These are phyloP conservation scores for Pogonomyrmex barbatus DNA, from an alignment of 1,140 invertebrate species.

Conservation along the genomic window DNA sequence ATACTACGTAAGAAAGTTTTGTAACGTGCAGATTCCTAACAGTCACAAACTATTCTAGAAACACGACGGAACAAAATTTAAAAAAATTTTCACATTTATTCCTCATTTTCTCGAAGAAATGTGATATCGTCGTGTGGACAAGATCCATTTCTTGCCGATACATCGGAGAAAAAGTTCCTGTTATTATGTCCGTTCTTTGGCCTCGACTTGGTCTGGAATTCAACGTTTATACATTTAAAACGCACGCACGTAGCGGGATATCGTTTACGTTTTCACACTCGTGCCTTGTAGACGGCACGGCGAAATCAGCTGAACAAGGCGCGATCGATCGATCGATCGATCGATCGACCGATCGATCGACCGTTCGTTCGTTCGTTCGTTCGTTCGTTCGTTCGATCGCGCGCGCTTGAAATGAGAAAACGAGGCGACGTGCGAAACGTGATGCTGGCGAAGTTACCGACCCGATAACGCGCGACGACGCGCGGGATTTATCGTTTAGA, in stretches of 20 bases:
- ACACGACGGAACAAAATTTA: no score
- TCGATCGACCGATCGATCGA: neutral
- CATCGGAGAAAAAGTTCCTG: neutral
- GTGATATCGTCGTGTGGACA: no score
- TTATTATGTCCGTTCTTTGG: neutral
- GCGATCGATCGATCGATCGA: conserved; percentile 3
- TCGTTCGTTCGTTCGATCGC: no score
- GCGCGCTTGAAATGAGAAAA: conserved; percentile 8
- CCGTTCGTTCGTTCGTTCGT: no score
- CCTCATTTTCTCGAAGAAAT: no score
- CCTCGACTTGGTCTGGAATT: neutral
- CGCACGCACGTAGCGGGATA: conserved; percentile 36
- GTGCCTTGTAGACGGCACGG: neutral
- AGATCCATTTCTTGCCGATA: neutral
- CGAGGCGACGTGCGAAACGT: conserved; percentile 2
- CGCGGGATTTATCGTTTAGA: conserved; percentile 28
- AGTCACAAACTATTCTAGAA: no score
- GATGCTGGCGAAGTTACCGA: conserved; percentile 18
- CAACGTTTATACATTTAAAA: conserved; percentile 37
- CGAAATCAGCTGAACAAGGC: conserved; percentile 9
- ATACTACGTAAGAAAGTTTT: no score
- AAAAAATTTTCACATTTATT: no score
- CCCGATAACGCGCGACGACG: neutral
- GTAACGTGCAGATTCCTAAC: no score
- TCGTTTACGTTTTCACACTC: conserved; percentile 56